Percentiles rank a stretch among this genome's conserved stretches.
Evolutionary conservation across 2,113 vertebrate species (phyloP).

Genomic region (Oostethus manadensis): DNA sequence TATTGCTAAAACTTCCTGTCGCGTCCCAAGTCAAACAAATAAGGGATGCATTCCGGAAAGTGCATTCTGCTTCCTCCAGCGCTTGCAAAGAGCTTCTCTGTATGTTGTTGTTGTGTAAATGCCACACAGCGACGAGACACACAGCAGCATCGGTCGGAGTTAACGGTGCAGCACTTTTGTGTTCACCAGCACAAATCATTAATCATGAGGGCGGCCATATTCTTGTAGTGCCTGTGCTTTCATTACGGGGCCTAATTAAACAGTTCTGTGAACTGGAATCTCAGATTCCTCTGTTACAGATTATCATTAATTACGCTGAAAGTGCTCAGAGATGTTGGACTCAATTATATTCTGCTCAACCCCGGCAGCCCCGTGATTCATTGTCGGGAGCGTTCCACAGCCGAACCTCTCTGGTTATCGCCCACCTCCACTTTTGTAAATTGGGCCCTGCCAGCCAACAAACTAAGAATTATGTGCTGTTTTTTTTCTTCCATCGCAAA

Average conservation of each 20-base stretch:
- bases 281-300: conserved; percentile 99
- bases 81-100: conserved; percentile 68
- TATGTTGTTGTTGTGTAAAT: conserved; percentile 92
- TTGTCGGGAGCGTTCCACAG: conserved; percentile 91
- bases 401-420: conserved; percentile 98
- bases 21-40: background rate
- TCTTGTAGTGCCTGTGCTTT: conserved; percentile 99
- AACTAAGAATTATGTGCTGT: conserved; percentile 96
- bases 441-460: conserved; percentile 99
- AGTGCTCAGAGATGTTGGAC: conserved; percentile 99
- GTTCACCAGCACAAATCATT: conserved; percentile 99
- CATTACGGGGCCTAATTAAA: conserved; percentile 99
- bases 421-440: conserved; percentile 99
- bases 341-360: conserved; percentile 99
- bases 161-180: conserved; percentile 99
- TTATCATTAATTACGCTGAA: conserved; percentile 99
- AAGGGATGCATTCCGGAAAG: too few relatives aligned
- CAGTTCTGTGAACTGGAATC: conserved; percentile 99
- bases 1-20: background rate
- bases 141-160: conserved; percentile 88
- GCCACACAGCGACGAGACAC: conserved; percentile 90
- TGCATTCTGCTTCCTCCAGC: too few relatives aligned
- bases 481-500: conserved; percentile 92
- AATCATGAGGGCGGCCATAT: conserved; percentile 99
- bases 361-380: conserved; percentile 99